These are phyloP conservation scores for Microcebus ravelobensis DNA, from an alignment of 2,113 vertebrate genomes.

Conservation along the genomic window DNA sequence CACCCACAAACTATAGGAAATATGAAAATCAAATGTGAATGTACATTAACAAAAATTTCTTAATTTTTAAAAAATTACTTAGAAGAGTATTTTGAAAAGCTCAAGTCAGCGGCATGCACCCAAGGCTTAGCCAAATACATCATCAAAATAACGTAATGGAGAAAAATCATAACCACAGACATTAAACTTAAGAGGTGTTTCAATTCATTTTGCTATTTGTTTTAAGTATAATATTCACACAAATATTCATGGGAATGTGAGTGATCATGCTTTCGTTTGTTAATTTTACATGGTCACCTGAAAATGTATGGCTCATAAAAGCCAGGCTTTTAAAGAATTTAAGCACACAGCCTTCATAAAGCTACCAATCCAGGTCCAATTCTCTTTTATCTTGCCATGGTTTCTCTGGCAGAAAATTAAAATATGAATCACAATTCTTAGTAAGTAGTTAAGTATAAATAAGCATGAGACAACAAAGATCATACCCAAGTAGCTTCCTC, in stretches of 20 bases:
- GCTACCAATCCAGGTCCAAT: not conserved
- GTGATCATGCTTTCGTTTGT: not conserved
- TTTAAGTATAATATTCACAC: not conserved
- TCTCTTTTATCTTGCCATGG: not conserved
- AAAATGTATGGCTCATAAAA: not conserved
- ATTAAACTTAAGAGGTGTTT: not conserved
- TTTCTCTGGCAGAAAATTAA: not conserved
- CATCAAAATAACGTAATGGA: not conserved
- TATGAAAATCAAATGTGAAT: not conserved
- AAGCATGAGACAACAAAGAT: not conserved
- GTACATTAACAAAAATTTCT: not conserved
- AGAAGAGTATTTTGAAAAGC: conserved; percentile 28
- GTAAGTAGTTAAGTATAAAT: not conserved
- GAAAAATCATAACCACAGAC: not conserved
- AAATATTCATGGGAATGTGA: not conserved
- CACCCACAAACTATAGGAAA: not conserved
- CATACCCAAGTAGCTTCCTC: not conserved
- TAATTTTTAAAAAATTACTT: not conserved
- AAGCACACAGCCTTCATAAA: not conserved
- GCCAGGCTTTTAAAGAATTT: not conserved
- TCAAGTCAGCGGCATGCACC: not conserved
- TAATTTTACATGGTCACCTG: not conserved
- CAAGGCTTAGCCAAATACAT: not conserved
- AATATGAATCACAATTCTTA: not conserved
- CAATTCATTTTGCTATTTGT: not conserved